phyloP scores from a whole-genome alignment of 2,888 invertebrate species.

The Dolichomitus sp. region DNA sequence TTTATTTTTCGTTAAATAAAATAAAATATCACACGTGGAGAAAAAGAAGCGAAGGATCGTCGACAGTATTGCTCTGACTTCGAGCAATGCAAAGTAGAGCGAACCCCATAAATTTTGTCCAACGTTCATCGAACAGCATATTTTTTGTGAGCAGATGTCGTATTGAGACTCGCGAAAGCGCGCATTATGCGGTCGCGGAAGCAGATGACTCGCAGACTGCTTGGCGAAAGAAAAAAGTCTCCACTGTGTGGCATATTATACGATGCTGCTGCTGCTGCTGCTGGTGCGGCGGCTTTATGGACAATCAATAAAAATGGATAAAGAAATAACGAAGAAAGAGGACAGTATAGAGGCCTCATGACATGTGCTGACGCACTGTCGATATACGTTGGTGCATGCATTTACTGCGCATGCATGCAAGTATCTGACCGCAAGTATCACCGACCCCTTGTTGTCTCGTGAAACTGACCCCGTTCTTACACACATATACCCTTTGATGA shows the following conservation, averaged over 20 bases:
- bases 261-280: slow-evolving; percentile 44
- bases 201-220: slow-evolving; percentile 75
- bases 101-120: slow-evolving; percentile 30
- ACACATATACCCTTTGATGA: not conserved
- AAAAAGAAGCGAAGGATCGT: slow-evolving; percentile 14
- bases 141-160: slow-evolving; percentile 53
- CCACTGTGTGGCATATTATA: slow-evolving; percentile 54
- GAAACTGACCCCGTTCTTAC: slow-evolving; percentile 61
- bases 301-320: slow-evolving; percentile 63
- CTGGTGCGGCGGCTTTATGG: slow-evolving; percentile 40
- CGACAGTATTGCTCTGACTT: slow-evolving; percentile 17
- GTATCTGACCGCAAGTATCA: slow-evolving; percentile 65
- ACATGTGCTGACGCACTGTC: slow-evolving; percentile 57
- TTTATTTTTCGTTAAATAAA: slow-evolving; percentile 11
- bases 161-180: slow-evolving; percentile 46
- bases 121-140: slow-evolving; percentile 18
- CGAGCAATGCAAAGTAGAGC: slow-evolving; percentile 7
- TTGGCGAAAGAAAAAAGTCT: slow-evolving; percentile 38
- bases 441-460: slow-evolving; percentile 30
- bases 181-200: slow-evolving; percentile 63
- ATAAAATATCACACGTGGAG: slow-evolving; percentile 10
- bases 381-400: slow-evolving; percentile 55
- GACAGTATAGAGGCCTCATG: slow-evolving; percentile 27
- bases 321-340: slow-evolving; percentile 56
- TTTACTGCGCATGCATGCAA: slow-evolving; percentile 42